These are phyloP conservation scores for Sanderia malayensis DNA, from an alignment of 30 jellyfish, hydroid and myxozoan species.

Conservation along the genomic window DNA sequence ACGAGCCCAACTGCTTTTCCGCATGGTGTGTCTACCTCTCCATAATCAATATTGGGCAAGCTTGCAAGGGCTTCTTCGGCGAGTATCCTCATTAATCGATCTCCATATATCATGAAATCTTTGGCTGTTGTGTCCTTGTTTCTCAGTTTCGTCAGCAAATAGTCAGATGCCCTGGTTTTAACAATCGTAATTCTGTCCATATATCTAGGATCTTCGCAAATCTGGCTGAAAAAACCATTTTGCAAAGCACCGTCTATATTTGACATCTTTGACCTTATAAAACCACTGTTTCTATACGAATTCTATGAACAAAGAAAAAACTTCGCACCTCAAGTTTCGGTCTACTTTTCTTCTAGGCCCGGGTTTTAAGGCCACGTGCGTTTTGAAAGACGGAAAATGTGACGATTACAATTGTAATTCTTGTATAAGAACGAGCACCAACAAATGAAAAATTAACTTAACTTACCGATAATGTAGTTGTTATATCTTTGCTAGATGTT, in stretches of 20 bases:
- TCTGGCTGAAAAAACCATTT: neutral
- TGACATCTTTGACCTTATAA: neutral
- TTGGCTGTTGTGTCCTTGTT: slow-evolving; percentile 69
- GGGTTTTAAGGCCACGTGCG: too few relatives aligned
- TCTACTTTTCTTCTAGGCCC: too few relatives aligned
- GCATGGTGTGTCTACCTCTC: slow-evolving; percentile 82
- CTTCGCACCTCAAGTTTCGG: too few relatives aligned
- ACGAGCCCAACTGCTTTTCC: slow-evolving; percentile 70
- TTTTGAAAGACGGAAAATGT: too few relatives aligned
- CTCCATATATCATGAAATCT: slow-evolving; percentile 81
- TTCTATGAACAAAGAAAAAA: too few relatives aligned
- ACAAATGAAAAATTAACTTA: too few relatives aligned
- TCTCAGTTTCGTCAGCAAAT: slow-evolving; percentile 70
- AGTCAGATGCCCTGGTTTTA: slow-evolving; percentile 63
- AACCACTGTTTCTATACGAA: too few relatives aligned
- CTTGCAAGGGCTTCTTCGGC: slow-evolving; percentile 94
- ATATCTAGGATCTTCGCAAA: slow-evolving; percentile 4
- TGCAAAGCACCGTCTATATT: neutral
- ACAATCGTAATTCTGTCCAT: slow-evolving; percentile 57
- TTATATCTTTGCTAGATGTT: too few relatives aligned
- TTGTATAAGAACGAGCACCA: too few relatives aligned
- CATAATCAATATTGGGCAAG: slow-evolving; percentile 65
- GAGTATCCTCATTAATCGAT: slow-evolving; percentile 82
- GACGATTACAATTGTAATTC: too few relatives aligned
- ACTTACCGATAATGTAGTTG: too few relatives aligned